These are phyloP conservation scores for Pantelozetes paolii DNA, from an alignment of 2,888 invertebrate species.

Conservation along the genomic window DNA sequence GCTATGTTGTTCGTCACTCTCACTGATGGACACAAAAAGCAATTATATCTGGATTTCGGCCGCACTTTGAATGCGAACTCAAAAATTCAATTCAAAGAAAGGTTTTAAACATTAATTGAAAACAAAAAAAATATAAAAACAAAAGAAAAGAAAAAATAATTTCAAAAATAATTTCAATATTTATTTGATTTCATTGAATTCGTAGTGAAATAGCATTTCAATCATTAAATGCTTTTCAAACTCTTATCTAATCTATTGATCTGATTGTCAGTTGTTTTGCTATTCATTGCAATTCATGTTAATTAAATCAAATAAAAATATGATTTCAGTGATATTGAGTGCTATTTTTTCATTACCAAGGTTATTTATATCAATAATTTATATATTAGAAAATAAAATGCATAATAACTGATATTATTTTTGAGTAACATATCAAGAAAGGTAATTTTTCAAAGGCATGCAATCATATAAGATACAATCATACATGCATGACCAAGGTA, in stretches of 20 bases:
- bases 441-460: too few species aligned
- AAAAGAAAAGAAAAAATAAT: conserved; percentile 1
- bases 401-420: too few species aligned
- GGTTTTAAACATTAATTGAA: background rate
- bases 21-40: background rate
- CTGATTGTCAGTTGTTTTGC: background rate
- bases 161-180: background rate
- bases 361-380: too few species aligned
- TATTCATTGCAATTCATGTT: conserved; percentile 13
- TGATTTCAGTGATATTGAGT: too few species aligned
- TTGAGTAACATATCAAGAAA: too few species aligned
- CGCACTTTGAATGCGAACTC: background rate
- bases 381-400: too few species aligned
- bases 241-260: background rate
- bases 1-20: background rate
- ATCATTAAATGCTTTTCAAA: too few species aligned
- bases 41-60: background rate
- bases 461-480: too few species aligned
- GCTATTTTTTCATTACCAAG: too few species aligned
- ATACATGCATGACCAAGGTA: too few species aligned
- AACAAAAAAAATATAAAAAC: background rate
- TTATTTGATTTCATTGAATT: background rate
- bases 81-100: background rate
- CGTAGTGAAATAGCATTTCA: background rate
- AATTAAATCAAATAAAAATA: background rate